Conservation (phyloP, 2,113 vertebrate genomes). For the Lophochroa leadbeateri region DNA sequence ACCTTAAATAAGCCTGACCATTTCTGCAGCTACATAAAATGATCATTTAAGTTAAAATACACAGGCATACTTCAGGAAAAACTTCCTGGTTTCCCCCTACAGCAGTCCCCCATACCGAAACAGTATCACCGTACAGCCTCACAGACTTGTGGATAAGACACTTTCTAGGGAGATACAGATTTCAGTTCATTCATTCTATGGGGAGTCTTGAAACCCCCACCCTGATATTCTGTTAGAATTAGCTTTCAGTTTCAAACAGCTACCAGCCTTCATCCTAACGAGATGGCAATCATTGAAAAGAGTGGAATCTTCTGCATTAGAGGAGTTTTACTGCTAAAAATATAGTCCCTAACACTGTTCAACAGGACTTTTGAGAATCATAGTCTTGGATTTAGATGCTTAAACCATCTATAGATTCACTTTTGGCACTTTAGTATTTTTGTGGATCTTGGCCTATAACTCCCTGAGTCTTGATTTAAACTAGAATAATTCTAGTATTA, state of each 20-base stretch:
- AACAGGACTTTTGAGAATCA: neutral
- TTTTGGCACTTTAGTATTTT: neutral
- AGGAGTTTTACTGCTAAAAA: neutral
- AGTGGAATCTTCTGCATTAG: neutral
- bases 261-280: neutral
- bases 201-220: neutral
- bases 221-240: neutral
- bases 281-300: neutral
- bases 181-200: neutral
- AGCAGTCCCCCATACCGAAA: neutral
- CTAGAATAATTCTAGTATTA: neutral
- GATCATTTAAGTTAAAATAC: neutral
- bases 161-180: neutral
- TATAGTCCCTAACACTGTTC: neutral
- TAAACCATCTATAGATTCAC: neutral
- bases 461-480: neutral
- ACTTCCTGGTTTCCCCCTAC: neutral
- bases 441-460: neutral
- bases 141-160: neutral
- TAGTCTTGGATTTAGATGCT: neutral
- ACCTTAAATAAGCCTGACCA: neutral
- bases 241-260: neutral
- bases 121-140: accelerated
- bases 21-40: neutral
- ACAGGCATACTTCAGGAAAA: neutral